Evolutionary conservation across 2,113 vertebrate genomes (phyloP).

Genomic region (Phoxinus phoxinus): DNA sequence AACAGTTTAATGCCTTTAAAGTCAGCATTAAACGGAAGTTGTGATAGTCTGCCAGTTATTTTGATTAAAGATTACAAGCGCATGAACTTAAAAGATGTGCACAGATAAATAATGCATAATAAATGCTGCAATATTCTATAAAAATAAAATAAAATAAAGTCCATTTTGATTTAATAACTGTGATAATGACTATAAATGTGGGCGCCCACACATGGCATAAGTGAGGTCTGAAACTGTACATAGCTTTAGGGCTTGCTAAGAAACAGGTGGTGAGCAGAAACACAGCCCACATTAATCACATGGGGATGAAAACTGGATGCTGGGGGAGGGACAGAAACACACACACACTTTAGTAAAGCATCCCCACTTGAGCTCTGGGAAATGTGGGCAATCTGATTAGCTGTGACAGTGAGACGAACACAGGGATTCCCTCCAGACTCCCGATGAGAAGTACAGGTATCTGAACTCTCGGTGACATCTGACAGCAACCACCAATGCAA

Average conservation of each 20-base stretch:
- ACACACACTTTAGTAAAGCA: slow-evolving; percentile 54
- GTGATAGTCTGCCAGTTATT: no score
- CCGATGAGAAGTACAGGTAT: slow-evolving; percentile 25
- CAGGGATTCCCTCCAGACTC: slow-evolving; percentile 56
- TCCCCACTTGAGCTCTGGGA: slow-evolving; percentile 61
- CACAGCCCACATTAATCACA: slow-evolving; percentile 59
- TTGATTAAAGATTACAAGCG: no score
- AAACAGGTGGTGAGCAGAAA: slow-evolving; percentile 69
- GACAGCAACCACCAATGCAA: not conserved
- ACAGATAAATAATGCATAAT: no score
- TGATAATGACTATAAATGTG: not conserved
- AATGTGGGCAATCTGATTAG: slow-evolving; percentile 76
- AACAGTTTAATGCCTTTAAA: no score
- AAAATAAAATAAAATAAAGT: no score
- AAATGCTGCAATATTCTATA: no score
- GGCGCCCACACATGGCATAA: not conserved
- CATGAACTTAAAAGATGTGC: no score
- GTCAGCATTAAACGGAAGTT: no score
- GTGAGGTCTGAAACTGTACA: not conserved
- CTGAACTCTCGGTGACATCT: slow-evolving; percentile 6
- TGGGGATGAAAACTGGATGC: slow-evolving; percentile 56
- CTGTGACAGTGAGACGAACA: slow-evolving; percentile 62
- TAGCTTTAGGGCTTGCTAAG: slow-evolving; percentile 16
- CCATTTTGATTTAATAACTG: no score
- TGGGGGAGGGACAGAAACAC: slow-evolving; percentile 38